Conservation (phyloP, 2,113 vertebrate species). For the Osmerus mordax region DNA sequence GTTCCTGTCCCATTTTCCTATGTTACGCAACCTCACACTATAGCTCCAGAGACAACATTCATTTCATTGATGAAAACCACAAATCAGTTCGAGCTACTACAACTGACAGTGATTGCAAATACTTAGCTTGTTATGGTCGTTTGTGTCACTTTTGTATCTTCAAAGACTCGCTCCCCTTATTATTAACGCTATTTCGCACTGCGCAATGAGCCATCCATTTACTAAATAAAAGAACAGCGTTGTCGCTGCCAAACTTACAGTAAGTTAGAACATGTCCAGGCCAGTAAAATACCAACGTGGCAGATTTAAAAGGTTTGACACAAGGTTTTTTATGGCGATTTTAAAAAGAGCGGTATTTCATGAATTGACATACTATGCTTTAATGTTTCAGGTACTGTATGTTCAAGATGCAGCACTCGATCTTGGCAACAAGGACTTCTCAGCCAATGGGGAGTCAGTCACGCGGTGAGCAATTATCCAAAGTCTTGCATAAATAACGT, state of each 20-base stretch:
- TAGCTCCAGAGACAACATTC: too few relatives aligned
- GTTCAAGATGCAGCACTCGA: neutral
- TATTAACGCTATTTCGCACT: too few relatives aligned
- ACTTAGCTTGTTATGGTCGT: too few relatives aligned
- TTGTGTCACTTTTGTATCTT: too few relatives aligned
- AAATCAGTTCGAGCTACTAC: too few relatives aligned
- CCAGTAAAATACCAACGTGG: neutral
- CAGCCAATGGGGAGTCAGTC: neutral
- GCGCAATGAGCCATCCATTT: too few relatives aligned
- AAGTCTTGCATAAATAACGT: constrained; percentile 19
- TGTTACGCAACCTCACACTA: too few relatives aligned
- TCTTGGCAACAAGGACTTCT: neutral
- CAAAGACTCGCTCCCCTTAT: too few relatives aligned
- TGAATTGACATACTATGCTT: neutral
- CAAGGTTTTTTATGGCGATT: neutral
- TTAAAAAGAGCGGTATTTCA: constrained; percentile 20
- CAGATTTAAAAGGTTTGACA: neutral
- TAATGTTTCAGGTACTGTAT: neutral
- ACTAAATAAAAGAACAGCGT: neutral
- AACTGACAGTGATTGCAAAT: too few relatives aligned
- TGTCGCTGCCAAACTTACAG: neutral
- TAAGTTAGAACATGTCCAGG: neutral
- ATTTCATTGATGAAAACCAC: too few relatives aligned
- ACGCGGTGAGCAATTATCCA: too few relatives aligned
- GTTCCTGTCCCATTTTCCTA: too few relatives aligned